Base-by-base conservation (phyloP, 2,888 invertebrate genomes). In the Acronicta psi region DNA sequence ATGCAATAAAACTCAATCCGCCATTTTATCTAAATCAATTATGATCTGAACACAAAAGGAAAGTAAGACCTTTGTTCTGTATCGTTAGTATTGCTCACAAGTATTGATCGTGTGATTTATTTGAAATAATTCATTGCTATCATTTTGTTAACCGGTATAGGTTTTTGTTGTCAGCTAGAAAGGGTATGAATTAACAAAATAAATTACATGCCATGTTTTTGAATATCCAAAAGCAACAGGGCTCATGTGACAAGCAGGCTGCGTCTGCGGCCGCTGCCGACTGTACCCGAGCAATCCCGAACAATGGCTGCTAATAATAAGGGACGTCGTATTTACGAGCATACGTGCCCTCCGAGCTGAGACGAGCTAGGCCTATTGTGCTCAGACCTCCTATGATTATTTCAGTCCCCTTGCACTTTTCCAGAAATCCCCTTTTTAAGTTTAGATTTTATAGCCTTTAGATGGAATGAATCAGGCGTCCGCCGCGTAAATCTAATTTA, bases 281-380 rank as follows among this genome's bases (percentile, higher is more conserved):
- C 88, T 83, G 90, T 93, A 91, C 92, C 77, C 68, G 77, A 79
- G 84, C 89, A 85, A 84, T 84, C 80, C 85, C 84, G 89, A 93
- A 93, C 94, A 94, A 94, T 93, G 88, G 90, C 81, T 82, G 87
- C 90, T 93, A 93, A 93, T 93, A 94, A 94, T 92, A 93, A 92
- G 90, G 89, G 85, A 89, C 90, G 87, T 85, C 87, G 91, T 92
- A 93, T 94, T 93, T 93, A 93, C 89, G 94, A 92, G 83, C 90
- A 90, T 92, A 94, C 93, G 94, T 94, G 94, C 93, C 87, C 86
- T 88, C 84, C 79, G 83, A 86, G 86, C 87, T 86, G 86, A 86
- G 92, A 92, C 90, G 91, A 88, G 88, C 88, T 83, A 87, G 85
- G 84, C 86, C 92, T 90, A 93, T 94, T 94, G 93, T 93, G 85